Evolutionary conservation across 1,140 invertebrate genomes (phyloP), one percentile per base, ranked within the genome.

Genomic region (Antheraea mylitta): DNA sequence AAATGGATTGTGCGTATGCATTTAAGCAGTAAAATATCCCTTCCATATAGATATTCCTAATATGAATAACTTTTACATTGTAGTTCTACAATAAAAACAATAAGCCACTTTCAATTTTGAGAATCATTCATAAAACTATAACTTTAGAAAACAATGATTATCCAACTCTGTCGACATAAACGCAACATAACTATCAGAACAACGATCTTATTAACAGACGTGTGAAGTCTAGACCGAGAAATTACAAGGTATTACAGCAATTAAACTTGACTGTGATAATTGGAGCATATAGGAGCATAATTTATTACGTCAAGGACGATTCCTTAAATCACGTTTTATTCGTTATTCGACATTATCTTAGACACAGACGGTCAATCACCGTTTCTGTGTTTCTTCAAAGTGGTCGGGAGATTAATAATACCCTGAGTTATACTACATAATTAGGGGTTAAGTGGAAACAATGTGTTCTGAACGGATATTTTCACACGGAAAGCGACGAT

Each of bases 401-500:
- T 8, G 6, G 16, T 13, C 11, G 13, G 16, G 11, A 48, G 18
- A 18, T 65, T 72, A 58, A 68, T 60, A 69, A 69, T 73, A 73
- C 76, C 74, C 73, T 68, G 75, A 81, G 74, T 67, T 72, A 75
- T 75, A n/a, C n/a, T n/a, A n/a, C n/a, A 82, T 68, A 85, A 78
- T 83, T 78, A 76, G 83, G 84, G 78, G 79, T 81, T 81, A 77
- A 80, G 76, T 79, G 73, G 79, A 77, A 85, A 90, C 87, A 90
- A 88, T 87, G 76, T 78, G 78, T 61, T 75, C 53, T 53, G 16
- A 76, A 68, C 74, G 74, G 80, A 78, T 82, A 79, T 61, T 75
- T 88, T 91, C 89, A 80, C 89, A 91, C 89, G 86, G 75, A 38
- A 76, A 66, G 82, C 81, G 78, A 67, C 84, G 82, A 85, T 80